Evolutionary conservation across 2,888 invertebrate genomes (phyloP).

Genomic region (Brenthis ino): DNA sequence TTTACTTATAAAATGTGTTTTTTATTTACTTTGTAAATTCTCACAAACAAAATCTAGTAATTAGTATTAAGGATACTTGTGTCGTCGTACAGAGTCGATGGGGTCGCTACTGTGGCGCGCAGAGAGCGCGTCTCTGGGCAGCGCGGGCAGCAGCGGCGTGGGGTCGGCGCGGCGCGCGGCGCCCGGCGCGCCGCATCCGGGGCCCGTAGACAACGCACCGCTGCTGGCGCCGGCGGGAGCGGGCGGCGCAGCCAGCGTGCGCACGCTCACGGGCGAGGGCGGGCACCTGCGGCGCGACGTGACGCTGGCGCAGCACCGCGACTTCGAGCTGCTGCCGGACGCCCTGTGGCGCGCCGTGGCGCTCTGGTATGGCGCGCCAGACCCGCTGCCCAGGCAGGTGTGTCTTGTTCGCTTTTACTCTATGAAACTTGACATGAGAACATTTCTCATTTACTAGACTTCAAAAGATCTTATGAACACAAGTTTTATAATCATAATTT

Average conservation of each 20-base stretch:
- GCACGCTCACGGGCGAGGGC: slow-evolving; percentile 93
- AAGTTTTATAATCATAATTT: no score
- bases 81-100: slow-evolving; percentile 78
- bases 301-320: slow-evolving; percentile 88
- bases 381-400: slow-evolving; percentile 89
- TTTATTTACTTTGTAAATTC: no score
- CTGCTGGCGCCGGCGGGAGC: slow-evolving; percentile 80
- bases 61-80: no score
- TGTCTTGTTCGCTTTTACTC: no score
- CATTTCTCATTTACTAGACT: no score
- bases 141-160: slow-evolving; percentile 86
- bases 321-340: slow-evolving; percentile 94
- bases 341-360: slow-evolving; percentile 93
- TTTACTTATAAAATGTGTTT: no score
- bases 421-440: no score
- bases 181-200: slow-evolving; percentile 78
- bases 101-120: slow-evolving; percentile 83
- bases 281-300: slow-evolving; percentile 89
- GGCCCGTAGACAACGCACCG: slow-evolving; percentile 89
- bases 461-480: no score
- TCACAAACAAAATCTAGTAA: no score
- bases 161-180: slow-evolving; percentile 62
- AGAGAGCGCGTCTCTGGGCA: slow-evolving; percentile 84
- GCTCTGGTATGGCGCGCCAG: slow-evolving; percentile 91
- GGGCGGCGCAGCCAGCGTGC: slow-evolving; percentile 63